These are phyloP conservation scores for Drosophila kohkoa DNA, from an alignment of 1,140 invertebrate species.

Conservation along the genomic window DNA sequence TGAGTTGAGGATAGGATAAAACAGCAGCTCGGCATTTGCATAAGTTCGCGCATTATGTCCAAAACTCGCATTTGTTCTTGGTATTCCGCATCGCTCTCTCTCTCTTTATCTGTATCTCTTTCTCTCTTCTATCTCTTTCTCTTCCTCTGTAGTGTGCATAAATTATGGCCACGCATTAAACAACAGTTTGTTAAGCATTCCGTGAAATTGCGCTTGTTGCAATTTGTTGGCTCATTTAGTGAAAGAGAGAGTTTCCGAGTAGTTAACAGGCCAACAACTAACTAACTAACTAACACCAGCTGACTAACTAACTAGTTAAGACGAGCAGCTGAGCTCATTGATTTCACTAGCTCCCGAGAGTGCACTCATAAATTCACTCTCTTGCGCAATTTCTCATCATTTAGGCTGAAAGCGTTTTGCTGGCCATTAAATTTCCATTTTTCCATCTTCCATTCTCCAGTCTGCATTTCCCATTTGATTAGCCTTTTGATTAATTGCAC, in stretches of 20 bases:
- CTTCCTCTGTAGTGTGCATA: constrained; percentile 44
- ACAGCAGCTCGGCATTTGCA: constrained; percentile 61
- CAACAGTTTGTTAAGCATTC: constrained; percentile 68
- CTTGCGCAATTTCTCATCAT: constrained; percentile 68
- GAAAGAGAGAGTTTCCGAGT: constrained; percentile 67
- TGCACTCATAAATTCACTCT: constrained; percentile 37
- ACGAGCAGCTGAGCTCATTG: constrained; percentile 25
- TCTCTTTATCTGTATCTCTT: background rate
- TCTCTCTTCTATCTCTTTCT: background rate
- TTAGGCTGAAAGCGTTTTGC: constrained; percentile 58
- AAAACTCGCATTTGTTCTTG: constrained; percentile 80
- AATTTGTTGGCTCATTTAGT: constrained; percentile 62
- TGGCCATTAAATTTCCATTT: constrained; percentile 70
- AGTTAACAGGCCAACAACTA: constrained; percentile 42
- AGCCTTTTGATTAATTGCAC: constrained; percentile 74
- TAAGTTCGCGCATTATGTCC: constrained; percentile 83
- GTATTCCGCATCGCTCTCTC: constrained; percentile 42
- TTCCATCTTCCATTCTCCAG: constrained; percentile 39
- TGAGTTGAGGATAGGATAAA: constrained; percentile 4
- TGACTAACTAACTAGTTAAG: constrained; percentile 1
- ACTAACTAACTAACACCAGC: constrained; percentile 13
- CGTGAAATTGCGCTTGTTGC: constrained; percentile 65
- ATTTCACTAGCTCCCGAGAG: constrained; percentile 33
- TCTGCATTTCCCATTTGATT: constrained; percentile 61
- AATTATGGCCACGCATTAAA: constrained; percentile 70